Base-by-base conservation (phyloP, 2,113 vertebrate species). In the Chloebia gouldiae region DNA sequence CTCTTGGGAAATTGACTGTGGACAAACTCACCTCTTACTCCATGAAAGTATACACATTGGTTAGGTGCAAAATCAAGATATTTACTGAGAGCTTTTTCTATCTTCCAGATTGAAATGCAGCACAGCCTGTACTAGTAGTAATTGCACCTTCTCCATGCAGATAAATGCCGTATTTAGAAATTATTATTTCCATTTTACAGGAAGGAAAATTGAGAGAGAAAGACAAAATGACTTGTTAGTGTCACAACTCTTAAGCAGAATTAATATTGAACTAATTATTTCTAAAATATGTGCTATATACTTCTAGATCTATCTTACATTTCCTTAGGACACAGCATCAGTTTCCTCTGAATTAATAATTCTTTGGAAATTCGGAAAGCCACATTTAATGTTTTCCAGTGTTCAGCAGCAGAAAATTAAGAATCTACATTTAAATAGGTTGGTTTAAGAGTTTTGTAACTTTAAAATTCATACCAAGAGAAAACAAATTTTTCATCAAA, bases 161-260 rank as follows among this genome's bases (percentile, higher is more conserved):
- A 47, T 25, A 87, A 91, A 87, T 37, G 30, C 31, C 49, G 37
- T n/a, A 23, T 76, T 94, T 85, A 49, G 73, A 85, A 91, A 68
- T 51, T 4, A 51, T 64, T 76, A 65, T 85, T 91, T 93, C 85
- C 40, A 82, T 53, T 72, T 93, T n/a, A 14, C 63, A 83, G 49
- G 50, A 76, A 35, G 17, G 19, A 60, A 90, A 86, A 80, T 69
- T 15, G 53, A 90, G 35, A 45, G 16, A 68, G 22, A 30, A 76
- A 79, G 6, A 33, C 25, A 85, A 60, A 90, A 76, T 56, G 5
- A 65, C 23, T 76, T 85, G 13, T 57, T 40, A 69, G 28, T 50
- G 24, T 77, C 69, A 88, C 30, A 66, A 5, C 7, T 49, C 31
- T 37, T 42, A 56, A 47, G 50, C 33, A 85, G 85, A 94, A 45